A percentile compares a stretch with the other conserved stretches of the same genome.
phyloP scores from a whole-genome alignment of 1,140 invertebrate genomes.

The Acromyrmex heyeri region DNA sequence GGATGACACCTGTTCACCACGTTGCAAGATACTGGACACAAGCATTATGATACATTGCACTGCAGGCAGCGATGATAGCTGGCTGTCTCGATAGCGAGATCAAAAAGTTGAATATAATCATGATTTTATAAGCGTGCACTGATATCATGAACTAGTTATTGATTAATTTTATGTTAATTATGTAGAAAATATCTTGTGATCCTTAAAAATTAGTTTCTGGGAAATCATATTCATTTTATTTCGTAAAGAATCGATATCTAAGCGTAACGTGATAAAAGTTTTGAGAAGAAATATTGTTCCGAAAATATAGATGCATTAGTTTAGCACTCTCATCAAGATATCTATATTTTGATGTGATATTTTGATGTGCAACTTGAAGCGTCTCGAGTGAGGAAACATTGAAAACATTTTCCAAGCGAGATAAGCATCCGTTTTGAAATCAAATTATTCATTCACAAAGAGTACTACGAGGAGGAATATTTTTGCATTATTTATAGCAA shows the following conservation, averaged over 20 bases:
- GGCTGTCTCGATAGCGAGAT: slow-evolving; percentile 10
- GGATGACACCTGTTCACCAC: slow-evolving; percentile 91
- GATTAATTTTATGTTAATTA: neutral
- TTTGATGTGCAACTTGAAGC: slow-evolving; percentile 2
- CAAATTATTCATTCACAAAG: neutral
- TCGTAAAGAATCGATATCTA: slow-evolving; percentile 11
- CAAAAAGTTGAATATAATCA: slow-evolving; percentile 16
- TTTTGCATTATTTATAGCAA: slow-evolving; percentile 8
- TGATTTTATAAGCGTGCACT: neutral
- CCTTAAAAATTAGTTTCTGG: neutral
- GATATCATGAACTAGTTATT: slow-evolving; percentile 2
- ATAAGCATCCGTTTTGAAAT: slow-evolving; percentile 20
- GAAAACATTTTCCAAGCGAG: slow-evolving; percentile 25
- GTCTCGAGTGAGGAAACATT: slow-evolving; percentile 6
- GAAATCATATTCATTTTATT: neutral
- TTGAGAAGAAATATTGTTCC: slow-evolving; percentile 34
- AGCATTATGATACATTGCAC: slow-evolving; percentile 77
- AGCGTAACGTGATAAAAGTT: slow-evolving; percentile 22
- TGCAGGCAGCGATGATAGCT: slow-evolving; percentile 29
- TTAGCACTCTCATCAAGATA: slow-evolving; percentile 2
- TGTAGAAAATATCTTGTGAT: neutral
- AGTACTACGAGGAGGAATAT: neutral
- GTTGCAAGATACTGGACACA: slow-evolving; percentile 90
- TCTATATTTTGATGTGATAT: slow-evolving; percentile 5
- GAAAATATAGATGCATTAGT: slow-evolving; percentile 18